Base-by-base conservation (phyloP, 2,797 vertebrate genomes). In the Artibeus lituratus region DNA sequence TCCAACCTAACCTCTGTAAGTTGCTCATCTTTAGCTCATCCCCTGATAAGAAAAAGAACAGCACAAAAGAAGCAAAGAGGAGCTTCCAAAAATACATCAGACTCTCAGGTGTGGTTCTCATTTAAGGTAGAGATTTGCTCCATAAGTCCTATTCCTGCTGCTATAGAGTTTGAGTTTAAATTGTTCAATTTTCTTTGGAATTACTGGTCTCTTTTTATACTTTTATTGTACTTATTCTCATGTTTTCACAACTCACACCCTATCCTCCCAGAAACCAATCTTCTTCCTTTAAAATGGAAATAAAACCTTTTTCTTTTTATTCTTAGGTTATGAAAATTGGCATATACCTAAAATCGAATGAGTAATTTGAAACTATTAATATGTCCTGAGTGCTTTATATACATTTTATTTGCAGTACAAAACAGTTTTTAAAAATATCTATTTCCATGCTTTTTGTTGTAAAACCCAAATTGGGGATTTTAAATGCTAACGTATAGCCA, bases 1-100 rank as follows among this genome's bases (percentile, higher is more conserved):
- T 81, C 80, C 95, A 97, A 96, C 32, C 29, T 90, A 97, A 97
- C 16, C 18, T 95, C 21, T 44, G 74, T 92, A 80, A 96, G 14
- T 22, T 87, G 39, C 92, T 97, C 57, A 59, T 90, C 44, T 55
- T 5, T 74, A 74, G 26, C 42, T 96, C 83, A 91, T 96, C 47
- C 87, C 59, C 81, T 92, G 90, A 69, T 74, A 86, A 47, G 91
- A 91, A 97, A 97, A 95, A 18, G 74, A 29, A 67, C 11, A 26
- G 0, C 37, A 55, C 7, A 86, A 97, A 97, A 92, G 62, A 32
- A 97, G 37, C 94, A 91, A 84, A 90, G 32, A 53, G 80, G 8
- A 9, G 49, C 42, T 80, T 91, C 53, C 74, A 96, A 94, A 96
- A 35, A 35, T 69, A 80, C 5, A 26, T 29, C 39, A 93, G 44